A percentile compares a stretch with the other conserved stretches of the same genome.
Conservation (phyloP, 2,888 invertebrate genomes). For the Caenorhabditis angaria region DNA sequence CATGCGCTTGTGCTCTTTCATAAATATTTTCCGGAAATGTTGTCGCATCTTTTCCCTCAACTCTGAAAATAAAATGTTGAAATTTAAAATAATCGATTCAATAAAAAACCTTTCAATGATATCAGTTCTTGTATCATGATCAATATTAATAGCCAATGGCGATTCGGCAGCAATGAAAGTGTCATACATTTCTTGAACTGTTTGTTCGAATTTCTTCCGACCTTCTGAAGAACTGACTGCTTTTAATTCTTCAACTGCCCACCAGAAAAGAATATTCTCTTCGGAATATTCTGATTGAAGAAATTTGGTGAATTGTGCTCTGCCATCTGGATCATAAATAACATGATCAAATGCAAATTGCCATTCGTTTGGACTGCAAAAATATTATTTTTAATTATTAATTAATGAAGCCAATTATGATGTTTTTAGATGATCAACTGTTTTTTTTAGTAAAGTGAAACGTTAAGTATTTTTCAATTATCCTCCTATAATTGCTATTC, state of each 20-base stretch:
- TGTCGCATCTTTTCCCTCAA: constrained; percentile 52
- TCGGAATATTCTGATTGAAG: constrained; percentile 70
- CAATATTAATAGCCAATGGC: constrained; percentile 63
- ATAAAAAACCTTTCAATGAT: constrained; percentile 53
- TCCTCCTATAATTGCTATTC: background rate
- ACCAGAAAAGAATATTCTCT: constrained; percentile 71
- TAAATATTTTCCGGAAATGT: constrained; percentile 62
- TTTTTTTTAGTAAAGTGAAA: constrained; percentile 11
- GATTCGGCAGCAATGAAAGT: constrained; percentile 63
- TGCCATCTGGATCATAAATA: constrained; percentile 59
- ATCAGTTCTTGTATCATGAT: constrained; percentile 62
- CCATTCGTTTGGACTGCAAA: constrained; percentile 64
- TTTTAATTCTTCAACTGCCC: constrained; percentile 62
- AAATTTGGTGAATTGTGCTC: constrained; percentile 70
- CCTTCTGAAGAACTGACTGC: constrained; percentile 41
- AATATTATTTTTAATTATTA: constrained; percentile 1
- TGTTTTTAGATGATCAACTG: background rate
- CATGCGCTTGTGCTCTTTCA: constrained; percentile 61
- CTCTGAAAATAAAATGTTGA: constrained; percentile 44
- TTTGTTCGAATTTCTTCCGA: constrained; percentile 55
- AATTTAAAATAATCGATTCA: too few relatives aligned
- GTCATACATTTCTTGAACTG: constrained; percentile 64
- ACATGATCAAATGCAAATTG: constrained; percentile 61
- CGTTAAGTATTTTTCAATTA: background rate
- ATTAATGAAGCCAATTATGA: background rate